Conservation (phyloP, 1,140 invertebrate genomes). For the Trichonephila inaurata region DNA sequence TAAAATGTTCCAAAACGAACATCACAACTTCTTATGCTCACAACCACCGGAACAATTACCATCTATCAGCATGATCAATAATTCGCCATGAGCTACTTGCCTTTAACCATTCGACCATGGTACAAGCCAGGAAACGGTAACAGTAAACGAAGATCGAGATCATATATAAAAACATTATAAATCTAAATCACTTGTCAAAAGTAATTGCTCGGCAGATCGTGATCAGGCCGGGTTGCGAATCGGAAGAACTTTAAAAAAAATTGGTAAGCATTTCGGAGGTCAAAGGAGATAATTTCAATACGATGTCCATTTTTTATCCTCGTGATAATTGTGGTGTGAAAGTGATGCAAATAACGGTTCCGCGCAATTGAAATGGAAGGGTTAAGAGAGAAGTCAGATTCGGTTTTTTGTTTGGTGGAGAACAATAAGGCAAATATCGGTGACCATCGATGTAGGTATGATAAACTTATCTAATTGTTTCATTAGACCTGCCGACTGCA, state of each 20-base stretch:
- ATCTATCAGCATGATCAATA: constrained; percentile 4
- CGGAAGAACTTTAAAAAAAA: constrained; percentile 39
- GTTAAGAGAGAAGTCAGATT: neutral
- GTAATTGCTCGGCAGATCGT: constrained; percentile 28
- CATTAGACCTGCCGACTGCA: neutral
- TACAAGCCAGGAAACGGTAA: constrained; percentile 14
- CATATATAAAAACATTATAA: neutral
- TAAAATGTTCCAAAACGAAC: neutral
- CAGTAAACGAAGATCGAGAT: neutral
- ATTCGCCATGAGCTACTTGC: neutral
- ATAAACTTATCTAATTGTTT: neutral
- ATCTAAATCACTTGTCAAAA: constrained; percentile 46
- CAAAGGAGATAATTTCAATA: neutral
- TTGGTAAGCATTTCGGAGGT: neutral
- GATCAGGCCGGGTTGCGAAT: neutral
- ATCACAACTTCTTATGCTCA: neutral
- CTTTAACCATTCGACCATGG: neutral
- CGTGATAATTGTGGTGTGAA: neutral
- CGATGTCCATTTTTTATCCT: neutral
- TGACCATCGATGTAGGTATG: neutral
- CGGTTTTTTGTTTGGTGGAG: neutral
- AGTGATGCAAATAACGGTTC: constrained; percentile 29
- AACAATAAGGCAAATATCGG: neutral
- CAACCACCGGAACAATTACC: constrained; percentile 7
- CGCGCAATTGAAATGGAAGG: neutral